Conservation (phyloP, 2,797 vertebrate species). For the Fratercula arctica region DNA sequence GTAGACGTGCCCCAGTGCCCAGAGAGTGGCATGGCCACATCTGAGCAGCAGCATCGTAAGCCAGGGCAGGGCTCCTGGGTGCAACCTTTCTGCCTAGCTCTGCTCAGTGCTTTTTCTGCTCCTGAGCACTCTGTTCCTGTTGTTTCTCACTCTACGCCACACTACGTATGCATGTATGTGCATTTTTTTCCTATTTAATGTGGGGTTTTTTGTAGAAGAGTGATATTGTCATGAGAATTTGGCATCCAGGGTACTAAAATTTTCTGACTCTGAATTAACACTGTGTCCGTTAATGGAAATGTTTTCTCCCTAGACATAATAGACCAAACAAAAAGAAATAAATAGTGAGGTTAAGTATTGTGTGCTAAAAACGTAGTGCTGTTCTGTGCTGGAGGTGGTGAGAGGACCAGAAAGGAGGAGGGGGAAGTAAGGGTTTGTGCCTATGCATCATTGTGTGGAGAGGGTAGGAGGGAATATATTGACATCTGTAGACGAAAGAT, state of each 20-base stretch:
- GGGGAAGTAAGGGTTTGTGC: background rate
- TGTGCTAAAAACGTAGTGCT: background rate
- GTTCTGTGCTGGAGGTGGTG: background rate
- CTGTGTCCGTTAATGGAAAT: background rate
- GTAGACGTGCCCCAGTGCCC: fast-evolving
- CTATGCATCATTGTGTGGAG: background rate
- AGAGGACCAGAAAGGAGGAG: background rate
- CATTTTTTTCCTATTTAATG: background rate
- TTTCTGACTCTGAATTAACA: background rate
- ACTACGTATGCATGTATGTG: background rate
- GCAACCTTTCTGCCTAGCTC: background rate
- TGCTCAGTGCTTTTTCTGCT: background rate
- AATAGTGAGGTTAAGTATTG: background rate
- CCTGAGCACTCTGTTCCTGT: background rate
- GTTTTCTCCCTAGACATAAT: background rate
- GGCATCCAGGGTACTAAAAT: background rate
- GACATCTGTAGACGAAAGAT: background rate
- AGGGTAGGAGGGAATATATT: background rate
- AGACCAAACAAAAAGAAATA: background rate
- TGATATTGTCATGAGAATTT: background rate
- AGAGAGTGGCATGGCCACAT: fast-evolving
- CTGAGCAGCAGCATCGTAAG: background rate
- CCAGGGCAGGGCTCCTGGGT: background rate
- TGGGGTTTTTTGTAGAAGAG: background rate
- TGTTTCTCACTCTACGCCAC: background rate